Evolutionary conservation across 2,797 vertebrate genomes (phyloP).

Genomic region (Eulemur mongoz): DNA sequence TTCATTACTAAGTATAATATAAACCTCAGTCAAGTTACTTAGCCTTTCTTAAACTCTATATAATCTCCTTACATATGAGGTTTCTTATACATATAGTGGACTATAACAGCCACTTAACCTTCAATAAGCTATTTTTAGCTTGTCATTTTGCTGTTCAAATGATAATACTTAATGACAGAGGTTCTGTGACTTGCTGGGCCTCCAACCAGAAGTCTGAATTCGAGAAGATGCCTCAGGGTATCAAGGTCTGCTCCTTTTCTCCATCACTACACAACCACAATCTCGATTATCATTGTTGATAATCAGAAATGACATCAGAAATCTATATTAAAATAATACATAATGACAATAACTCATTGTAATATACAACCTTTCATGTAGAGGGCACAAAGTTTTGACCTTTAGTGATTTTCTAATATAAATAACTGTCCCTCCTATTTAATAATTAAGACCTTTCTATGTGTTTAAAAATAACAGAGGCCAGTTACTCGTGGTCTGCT

Average conservation of each 20-base stretch:
- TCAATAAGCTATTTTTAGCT: not conserved
- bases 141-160: not conserved
- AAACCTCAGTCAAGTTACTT: not conserved
- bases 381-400: not conserved
- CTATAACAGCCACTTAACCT: not conserved
- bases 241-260: not conserved
- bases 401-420: conserved; percentile 15
- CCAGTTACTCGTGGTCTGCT: not conserved
- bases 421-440: not conserved
- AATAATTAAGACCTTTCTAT: not conserved
- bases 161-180: not conserved
- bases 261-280: not conserved
- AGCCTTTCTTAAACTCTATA: not conserved
- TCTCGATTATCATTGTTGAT: not conserved
- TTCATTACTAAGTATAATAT: not conserved
- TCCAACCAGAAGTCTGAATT: not conserved
- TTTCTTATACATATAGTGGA: not conserved
- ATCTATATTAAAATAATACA: not conserved
- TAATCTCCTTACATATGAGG: not conserved
- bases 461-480: not conserved
- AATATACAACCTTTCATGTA: not conserved
- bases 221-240: not conserved
- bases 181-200: not conserved
- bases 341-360: not conserved
- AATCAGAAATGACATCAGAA: not conserved